Percentiles rank a stretch among this genome's conserved stretches.
These are phyloP conservation scores for Pelodiscus sinensis DNA, from an alignment of 2,113 vertebrate species.

Conservation along the genomic window DNA sequence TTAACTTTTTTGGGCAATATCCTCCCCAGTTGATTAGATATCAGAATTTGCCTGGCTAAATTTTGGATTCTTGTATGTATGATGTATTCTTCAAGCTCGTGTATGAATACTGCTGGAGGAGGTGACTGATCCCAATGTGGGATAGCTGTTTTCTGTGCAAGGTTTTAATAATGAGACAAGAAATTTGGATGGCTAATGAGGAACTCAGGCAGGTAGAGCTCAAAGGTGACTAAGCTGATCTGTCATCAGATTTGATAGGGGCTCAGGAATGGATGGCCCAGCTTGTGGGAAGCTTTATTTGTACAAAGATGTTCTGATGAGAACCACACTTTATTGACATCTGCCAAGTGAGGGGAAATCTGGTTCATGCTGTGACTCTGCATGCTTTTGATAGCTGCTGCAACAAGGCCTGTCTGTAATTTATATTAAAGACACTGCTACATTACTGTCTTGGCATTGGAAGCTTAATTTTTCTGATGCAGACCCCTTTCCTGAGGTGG, in stretches of 20 bases:
- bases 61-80: background rate
- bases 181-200: background rate
- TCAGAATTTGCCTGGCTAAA: background rate
- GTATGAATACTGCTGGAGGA: background rate
- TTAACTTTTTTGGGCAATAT: background rate
- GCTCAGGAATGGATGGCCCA: background rate
- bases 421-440: constrained; percentile 43
- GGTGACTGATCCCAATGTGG: background rate
- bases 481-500: constrained; percentile 1
- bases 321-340: background rate
- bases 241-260: background rate
- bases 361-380: background rate
- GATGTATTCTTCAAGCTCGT: background rate
- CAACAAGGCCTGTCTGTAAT: background rate
- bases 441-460: constrained; percentile 14
- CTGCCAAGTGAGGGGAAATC: background rate
- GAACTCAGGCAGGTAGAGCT: background rate
- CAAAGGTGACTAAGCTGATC: background rate
- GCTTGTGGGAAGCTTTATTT: background rate
- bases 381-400: constrained; percentile 22
- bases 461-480: constrained; percentile 53
- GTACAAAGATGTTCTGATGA: background rate
- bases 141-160: background rate
- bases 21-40: background rate
- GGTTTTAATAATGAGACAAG: background rate